Evolutionary conservation across 2,888 invertebrate genomes (phyloP).

Genomic region (Heliconius sara): DNA sequence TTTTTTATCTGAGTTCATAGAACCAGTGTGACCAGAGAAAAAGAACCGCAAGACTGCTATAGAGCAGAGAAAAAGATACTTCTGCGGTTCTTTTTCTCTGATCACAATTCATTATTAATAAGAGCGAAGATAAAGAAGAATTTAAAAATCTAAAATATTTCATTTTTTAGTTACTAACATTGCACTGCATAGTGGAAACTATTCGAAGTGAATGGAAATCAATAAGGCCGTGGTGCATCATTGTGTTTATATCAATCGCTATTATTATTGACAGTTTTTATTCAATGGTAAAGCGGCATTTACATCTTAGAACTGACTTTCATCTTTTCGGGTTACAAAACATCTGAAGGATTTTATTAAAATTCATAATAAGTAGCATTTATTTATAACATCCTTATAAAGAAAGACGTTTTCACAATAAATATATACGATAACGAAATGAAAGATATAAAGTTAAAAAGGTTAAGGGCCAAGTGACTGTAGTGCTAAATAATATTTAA

Average conservation of each 20-base stretch:
- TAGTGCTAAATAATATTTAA: too few relatives aligned
- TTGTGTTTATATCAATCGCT: constrained; percentile 7
- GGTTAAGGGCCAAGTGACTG: too few relatives aligned
- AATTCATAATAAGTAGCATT: too few relatives aligned
- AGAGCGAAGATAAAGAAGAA: not conserved
- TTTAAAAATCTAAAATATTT: not conserved
- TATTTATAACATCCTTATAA: too few relatives aligned
- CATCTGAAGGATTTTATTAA: too few relatives aligned
- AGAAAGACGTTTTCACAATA: too few relatives aligned
- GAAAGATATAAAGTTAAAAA: too few relatives aligned
- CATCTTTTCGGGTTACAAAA: too few relatives aligned
- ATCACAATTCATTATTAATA: not conserved
- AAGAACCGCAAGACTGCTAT: too few relatives aligned
- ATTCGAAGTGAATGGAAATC: constrained; percentile 52
- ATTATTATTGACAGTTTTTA: not conserved
- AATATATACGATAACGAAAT: too few relatives aligned
- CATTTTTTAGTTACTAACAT: constrained; percentile 57
- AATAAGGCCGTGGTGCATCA: constrained; percentile 49
- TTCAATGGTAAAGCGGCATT: not conserved
- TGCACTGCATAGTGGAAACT: constrained; percentile 58
- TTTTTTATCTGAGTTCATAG: not conserved
- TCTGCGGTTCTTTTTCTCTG: not conserved
- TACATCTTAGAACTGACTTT: not conserved
- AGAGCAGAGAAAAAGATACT: too few relatives aligned
- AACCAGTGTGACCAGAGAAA: too few relatives aligned